Evolutionary conservation across 2,113 vertebrate genomes (phyloP).

Genomic region (Charina bottae): DNA sequence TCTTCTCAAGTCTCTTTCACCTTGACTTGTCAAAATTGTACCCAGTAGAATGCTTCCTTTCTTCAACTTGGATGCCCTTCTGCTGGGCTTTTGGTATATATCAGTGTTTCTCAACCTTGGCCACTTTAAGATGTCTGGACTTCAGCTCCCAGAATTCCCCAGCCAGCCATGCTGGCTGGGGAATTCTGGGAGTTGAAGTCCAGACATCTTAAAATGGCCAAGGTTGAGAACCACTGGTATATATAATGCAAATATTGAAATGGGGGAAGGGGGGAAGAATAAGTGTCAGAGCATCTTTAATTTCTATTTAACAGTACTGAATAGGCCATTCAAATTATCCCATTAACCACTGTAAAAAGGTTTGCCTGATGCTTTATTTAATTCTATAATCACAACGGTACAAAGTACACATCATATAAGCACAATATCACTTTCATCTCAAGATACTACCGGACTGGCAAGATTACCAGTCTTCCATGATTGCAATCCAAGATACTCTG

Average conservation of each 20-base stretch:
- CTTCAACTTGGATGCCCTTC: not conserved
- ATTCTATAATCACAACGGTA: not conserved
- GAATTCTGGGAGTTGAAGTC: no score
- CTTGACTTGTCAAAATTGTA: not conserved
- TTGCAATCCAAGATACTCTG: not conserved
- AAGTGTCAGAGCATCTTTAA: not conserved
- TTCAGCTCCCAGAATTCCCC: no score
- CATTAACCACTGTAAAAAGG: not conserved
- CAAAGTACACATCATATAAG: not conserved
- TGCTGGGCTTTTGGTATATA: not conserved
- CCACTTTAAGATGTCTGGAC: no score
- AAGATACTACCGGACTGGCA: no score
- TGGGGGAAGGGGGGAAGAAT: not conserved
- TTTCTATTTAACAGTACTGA: not conserved
- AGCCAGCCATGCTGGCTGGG: no score
- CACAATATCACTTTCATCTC: not conserved
- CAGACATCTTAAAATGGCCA: no score
- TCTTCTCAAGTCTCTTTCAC: not conserved
- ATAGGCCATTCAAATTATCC: not conserved
- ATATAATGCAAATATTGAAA: not conserved
- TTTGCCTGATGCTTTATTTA: not conserved
- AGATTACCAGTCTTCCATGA: not conserved
- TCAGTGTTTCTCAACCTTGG: not conserved
- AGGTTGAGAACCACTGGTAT: no score
- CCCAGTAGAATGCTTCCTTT: not conserved